These are phyloP conservation scores for Eleginops maclovinus DNA, from an alignment of 2,113 vertebrate species.

Conservation along the genomic window DNA sequence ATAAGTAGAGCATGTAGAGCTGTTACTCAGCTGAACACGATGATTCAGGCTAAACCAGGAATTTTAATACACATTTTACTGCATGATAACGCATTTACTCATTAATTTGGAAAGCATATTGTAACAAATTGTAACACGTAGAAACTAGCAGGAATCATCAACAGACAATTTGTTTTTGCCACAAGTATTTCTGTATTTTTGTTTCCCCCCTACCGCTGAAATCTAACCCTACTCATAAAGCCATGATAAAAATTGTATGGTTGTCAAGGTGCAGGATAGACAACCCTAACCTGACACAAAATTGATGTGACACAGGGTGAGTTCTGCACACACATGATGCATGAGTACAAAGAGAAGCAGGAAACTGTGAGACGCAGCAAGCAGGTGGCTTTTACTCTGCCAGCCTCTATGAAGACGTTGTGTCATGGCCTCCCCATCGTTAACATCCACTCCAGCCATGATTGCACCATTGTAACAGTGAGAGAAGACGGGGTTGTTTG, in stretches of 20 bases:
- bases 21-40: neutral
- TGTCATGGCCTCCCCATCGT: constrained; percentile 75
- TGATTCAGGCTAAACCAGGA: neutral
- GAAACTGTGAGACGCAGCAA: constrained; percentile 65
- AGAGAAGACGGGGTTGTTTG: constrained; percentile 84
- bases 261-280: neutral
- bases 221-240: neutral
- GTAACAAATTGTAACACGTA: neutral
- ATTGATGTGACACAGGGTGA: constrained; percentile 75
- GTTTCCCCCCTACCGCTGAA: no score
- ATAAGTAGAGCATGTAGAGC: constrained; percentile 21
- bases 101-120: neutral
- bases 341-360: constrained; percentile 81
- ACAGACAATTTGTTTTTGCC: neutral
- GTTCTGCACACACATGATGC: constrained; percentile 85
- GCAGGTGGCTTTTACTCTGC: constrained; percentile 80
- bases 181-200: neutral
- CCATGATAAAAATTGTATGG: neutral
- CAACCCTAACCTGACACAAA: neutral
- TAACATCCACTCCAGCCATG: constrained; percentile 71
- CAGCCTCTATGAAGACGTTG: constrained; percentile 70
- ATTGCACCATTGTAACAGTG: constrained; percentile 81
- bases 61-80: neutral
- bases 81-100: neutral
- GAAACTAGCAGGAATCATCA: neutral